A percentile compares a stretch with the other conserved stretches of the same genome.
These are phyloP conservation scores for Molossus molossus DNA, from an alignment of 2,797 vertebrate genomes.

Conservation along the genomic window DNA sequence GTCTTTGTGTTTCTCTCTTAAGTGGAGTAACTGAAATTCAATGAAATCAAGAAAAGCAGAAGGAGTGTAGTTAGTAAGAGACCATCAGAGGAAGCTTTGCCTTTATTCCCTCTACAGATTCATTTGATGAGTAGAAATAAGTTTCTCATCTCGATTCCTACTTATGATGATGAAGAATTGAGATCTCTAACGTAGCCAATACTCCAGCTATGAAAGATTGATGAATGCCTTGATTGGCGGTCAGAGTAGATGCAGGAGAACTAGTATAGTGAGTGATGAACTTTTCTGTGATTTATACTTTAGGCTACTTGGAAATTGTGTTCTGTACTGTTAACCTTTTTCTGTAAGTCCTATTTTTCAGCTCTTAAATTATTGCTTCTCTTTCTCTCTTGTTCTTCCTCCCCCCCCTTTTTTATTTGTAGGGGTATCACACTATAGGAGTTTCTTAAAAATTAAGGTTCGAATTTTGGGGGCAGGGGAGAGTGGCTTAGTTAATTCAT, in stretches of 20 bases:
- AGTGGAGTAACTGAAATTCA: neutral
- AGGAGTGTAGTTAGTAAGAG: neutral
- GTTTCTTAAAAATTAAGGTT: constrained; percentile 51
- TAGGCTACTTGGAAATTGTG: neutral
- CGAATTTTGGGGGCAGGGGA: neutral
- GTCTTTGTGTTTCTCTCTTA: neutral
- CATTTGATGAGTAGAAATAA: neutral
- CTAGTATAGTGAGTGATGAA: neutral
- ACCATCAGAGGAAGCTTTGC: neutral
- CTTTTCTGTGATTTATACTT: neutral
- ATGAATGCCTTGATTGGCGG: neutral
- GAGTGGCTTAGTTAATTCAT: neutral
- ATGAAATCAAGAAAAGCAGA: neutral
- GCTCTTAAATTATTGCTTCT: neutral
- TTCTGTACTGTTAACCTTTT: neutral
- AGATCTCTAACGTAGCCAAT: neutral
- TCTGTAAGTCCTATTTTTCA: neutral
- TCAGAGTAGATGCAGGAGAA: neutral
- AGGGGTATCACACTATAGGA: neutral
- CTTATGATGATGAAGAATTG: neutral
- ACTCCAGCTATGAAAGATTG: neutral
- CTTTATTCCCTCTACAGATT: neutral
- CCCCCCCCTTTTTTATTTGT: neutral
- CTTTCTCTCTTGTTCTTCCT: neutral
- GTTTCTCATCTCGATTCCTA: neutral